Conservation (phyloP, 1,140 invertebrate genomes). For the Dinoponera quadriceps region DNA sequence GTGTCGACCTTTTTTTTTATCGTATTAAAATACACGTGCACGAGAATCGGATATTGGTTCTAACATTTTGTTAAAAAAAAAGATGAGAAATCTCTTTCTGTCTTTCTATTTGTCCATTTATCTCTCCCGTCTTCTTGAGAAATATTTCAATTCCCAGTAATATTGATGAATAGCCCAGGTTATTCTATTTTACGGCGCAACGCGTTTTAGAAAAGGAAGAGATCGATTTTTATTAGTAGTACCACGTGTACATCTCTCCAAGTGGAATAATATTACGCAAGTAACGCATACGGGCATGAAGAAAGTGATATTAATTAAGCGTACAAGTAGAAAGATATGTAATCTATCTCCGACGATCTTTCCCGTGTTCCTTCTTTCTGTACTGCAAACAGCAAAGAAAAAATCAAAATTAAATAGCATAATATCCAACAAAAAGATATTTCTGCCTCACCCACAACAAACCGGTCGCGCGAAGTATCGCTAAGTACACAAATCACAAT, state of each 20-base stretch:
- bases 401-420: conserved; percentile 35
- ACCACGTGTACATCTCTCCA: not conserved
- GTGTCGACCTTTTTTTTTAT: no score
- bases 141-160: no score
- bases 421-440: not conserved
- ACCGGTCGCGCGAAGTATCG: not conserved
- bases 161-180: no score
- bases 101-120: no score
- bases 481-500: not conserved
- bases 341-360: conserved; percentile 15
- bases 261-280: not conserved
- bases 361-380: conserved; percentile 19
- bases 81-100: no score
- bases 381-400: conserved; percentile 3
- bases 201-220: not conserved
- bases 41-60: no score
- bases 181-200: conserved; percentile 5
- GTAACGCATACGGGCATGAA: not conserved
- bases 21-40: no score
- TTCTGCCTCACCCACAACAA: conserved; percentile 23
- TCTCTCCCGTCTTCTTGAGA: no score
- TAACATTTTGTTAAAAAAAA: no score
- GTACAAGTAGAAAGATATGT: conserved; percentile 15
- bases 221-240: conserved; percentile 1
- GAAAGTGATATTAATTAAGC: conserved; percentile 33